These are phyloP conservation scores for Oreochromis aureus DNA, from an alignment of 2,113 vertebrate genomes.

Conservation along the genomic window DNA sequence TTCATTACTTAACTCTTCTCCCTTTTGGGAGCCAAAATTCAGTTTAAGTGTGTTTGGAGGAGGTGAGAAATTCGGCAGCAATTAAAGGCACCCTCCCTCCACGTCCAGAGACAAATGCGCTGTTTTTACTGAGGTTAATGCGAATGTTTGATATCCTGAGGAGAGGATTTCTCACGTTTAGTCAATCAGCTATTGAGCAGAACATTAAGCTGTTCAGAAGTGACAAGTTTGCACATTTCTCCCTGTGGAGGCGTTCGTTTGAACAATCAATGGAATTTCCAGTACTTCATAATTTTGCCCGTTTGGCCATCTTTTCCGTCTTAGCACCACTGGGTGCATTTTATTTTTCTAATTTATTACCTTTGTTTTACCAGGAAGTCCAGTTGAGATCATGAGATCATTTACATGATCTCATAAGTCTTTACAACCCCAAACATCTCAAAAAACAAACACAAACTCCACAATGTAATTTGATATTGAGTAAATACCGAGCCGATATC, in stretches of 20 bases:
- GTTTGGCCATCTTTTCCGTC: neutral
- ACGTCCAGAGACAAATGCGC: neutral
- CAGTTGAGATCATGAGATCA: no score
- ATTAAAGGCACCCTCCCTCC: neutral
- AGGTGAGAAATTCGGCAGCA: neutral
- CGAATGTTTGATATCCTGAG: neutral
- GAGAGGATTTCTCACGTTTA: neutral
- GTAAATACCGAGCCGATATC: no score
- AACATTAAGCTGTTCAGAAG: neutral
- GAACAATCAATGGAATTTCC: neutral
- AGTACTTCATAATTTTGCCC: neutral
- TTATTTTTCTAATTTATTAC: neutral
- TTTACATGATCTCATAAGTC: no score
- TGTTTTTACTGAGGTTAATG: neutral
- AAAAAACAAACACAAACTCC: neutral
- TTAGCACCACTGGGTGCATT: neutral
- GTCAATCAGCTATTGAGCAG: neutral
- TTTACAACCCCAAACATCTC: neutral
- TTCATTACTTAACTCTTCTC: constrained; percentile 30
- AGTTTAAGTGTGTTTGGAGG: neutral
- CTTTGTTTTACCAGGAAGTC: neutral
- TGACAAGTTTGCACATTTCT: neutral
- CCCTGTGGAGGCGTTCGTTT: fast-evolving
- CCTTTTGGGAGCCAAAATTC: neutral
- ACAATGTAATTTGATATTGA: no score